Evolutionary conservation across 2,888 invertebrate species (phyloP), one percentile per base, ranked within the genome.

Genomic region (Lycaena phlaeas): DNA sequence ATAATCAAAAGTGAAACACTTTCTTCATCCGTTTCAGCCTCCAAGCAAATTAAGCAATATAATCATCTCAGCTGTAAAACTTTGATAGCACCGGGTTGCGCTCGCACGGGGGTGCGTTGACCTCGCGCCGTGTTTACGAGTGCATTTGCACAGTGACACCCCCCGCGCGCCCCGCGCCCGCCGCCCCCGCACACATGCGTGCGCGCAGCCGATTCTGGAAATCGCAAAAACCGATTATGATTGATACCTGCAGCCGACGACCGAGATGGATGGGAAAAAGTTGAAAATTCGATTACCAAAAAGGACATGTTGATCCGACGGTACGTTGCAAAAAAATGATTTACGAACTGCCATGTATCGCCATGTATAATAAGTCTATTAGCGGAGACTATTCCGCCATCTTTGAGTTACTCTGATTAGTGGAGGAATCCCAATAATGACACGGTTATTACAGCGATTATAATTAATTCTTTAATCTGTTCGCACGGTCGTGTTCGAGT

Each of bases 71-170:
- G 73, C 71, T 70, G 74, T 77, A 57, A n/a, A n/a, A n/a, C n/a
- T 64, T 64, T 68, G 68, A 53, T 47, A 46, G 61, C 56, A 49
- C 52, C 43, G 64, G 53, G 65, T n/a, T n/a, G n/a, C n/a, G 54
- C 52, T 48, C 30, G 28, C 51, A 61, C 50, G 64, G 67, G 69
- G 68, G 71, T 61, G 68, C 75, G 72, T 68, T 75, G 77, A 77
- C 77, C 76, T 64, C 75, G 65, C 57, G 60, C 61, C 66, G 63
- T 69, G 72, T 78, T 79, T 76, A 77, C 73, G 78, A 79, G 74
- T 78, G 79, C 79, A 77, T 78, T 79, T 78, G 78, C 79, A 72
- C 77, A 77, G 79, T 77, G 79, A 78, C 77, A 78, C 72, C 74
- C 74, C 69, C 65, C 61, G 57, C n/a, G n/a, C n/a, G n/a, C n/a